Conservation (phyloP, 64 coral and sea anemone genomes). For the Trachythela sp. region DNA sequence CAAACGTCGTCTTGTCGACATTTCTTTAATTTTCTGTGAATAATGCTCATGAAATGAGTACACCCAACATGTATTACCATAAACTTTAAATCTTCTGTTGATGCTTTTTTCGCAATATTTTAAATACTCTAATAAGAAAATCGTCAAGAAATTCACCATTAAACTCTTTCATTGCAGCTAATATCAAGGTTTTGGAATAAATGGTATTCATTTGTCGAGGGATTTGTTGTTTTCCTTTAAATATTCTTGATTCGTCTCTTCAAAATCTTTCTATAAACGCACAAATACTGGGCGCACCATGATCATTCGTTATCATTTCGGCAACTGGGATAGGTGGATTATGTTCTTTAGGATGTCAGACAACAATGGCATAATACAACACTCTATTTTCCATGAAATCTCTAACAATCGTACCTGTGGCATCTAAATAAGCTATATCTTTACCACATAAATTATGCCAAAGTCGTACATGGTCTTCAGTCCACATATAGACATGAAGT, state of each 20-base stretch:
- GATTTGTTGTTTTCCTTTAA: not conserved
- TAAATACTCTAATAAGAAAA: not conserved
- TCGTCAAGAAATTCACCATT: not conserved
- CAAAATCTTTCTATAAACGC: not conserved
- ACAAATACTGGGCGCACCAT: conserved; percentile 23
- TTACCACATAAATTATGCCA: conserved; percentile 21
- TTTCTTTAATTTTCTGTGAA: not conserved
- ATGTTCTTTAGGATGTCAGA: not conserved
- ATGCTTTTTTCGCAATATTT: not conserved
- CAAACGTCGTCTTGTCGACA: no score
- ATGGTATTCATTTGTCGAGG: not conserved
- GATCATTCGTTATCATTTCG: conserved; percentile 24
- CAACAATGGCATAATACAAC: conserved; percentile 39
- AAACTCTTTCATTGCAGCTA: not conserved
- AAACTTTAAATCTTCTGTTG: not conserved
- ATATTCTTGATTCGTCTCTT: not conserved
- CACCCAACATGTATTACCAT: conserved; percentile 19
- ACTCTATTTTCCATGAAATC: conserved; percentile 9
- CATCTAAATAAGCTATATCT: conserved; percentile 25
- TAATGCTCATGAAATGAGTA: conserved; percentile 36
- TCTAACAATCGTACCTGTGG: conserved; percentile 10
- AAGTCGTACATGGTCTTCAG: conserved; percentile 46
- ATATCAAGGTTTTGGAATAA: not conserved
- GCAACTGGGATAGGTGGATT: conserved; percentile 30
- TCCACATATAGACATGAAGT: conserved; percentile 16